Evolutionary conservation across 1,140 invertebrate species (phyloP).

Genomic region (Gonioctena quinquepunctata): DNA sequence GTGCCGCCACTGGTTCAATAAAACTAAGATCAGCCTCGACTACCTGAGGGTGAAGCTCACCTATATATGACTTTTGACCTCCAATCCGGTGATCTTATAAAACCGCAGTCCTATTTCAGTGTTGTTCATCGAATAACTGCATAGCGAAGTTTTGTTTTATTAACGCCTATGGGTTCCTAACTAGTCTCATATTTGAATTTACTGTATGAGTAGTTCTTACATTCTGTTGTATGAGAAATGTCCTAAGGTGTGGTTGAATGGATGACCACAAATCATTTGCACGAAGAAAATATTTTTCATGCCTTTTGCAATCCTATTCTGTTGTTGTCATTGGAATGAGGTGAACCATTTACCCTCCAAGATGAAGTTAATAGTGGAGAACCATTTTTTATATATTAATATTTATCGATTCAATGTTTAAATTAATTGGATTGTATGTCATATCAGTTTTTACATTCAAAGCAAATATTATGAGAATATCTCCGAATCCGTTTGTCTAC

Average conservation of each 20-base stretch:
- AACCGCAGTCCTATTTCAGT: neutral
- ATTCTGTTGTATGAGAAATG: neutral
- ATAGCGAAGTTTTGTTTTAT: neutral
- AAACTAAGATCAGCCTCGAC: neutral
- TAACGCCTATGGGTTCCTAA: neutral
- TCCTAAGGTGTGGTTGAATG: neutral
- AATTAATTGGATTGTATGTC: no score
- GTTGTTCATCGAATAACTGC: neutral
- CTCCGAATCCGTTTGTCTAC: no score
- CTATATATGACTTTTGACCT: neutral
- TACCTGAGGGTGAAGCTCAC: neutral
- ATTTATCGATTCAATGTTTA: no score
- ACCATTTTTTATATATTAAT: no score
- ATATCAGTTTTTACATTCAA: no score
- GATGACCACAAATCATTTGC: neutral
- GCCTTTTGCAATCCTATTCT: no score
- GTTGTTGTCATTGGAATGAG: no score
- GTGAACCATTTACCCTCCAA: no score
- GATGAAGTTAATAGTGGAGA: no score
- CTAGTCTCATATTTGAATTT: neutral
- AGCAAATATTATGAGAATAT: no score
- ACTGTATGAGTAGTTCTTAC: neutral
- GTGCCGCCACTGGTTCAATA: neutral
- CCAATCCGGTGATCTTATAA: neutral
- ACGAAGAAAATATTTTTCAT: no score